A percentile compares a stretch with the other conserved stretches of the same genome.
phyloP scores from a whole-genome alignment of 2,113 vertebrate species.

The Lathamus discolor region DNA sequence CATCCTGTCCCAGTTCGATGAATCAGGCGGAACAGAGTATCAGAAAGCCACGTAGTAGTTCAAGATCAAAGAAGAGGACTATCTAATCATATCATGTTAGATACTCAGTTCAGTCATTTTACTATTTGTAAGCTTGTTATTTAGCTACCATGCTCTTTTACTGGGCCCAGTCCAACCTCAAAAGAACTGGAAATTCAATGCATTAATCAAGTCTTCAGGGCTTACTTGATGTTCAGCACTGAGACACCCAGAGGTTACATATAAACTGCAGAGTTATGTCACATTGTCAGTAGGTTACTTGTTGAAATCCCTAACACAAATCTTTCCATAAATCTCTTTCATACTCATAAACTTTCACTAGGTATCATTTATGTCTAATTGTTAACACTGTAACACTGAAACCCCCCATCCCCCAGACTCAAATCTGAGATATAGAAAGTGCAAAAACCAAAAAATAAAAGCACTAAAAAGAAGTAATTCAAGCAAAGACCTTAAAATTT shows the following conservation, averaged over 20 bases:
- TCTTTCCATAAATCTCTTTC: not conserved
- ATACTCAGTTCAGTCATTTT: not conserved
- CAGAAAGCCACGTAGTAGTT: not conserved
- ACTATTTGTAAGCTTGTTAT: not conserved
- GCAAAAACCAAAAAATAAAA: not conserved
- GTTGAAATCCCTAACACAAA: not conserved
- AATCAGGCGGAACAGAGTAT: not conserved
- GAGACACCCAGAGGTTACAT: not conserved
- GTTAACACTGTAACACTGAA: not conserved
- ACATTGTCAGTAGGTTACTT: not conserved
- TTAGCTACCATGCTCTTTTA: not conserved
- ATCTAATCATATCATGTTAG: not conserved
- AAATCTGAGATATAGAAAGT: not conserved
- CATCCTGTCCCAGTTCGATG: not conserved
- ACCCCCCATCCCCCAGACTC: rapidly evolving
- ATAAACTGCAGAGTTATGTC: not conserved
- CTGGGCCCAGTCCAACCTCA: not conserved
- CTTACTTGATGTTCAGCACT: not conserved
- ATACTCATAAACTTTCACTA: not conserved
- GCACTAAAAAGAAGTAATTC: not conserved
- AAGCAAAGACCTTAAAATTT: not conserved
- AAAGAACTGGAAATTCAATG: not conserved
- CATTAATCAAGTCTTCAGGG: not conserved
- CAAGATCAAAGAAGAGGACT: not conserved
- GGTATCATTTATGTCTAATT: not conserved